These are phyloP conservation scores for Conus canariensis DNA, from an alignment of 2,888 invertebrate genomes.

Conservation along the genomic window DNA sequence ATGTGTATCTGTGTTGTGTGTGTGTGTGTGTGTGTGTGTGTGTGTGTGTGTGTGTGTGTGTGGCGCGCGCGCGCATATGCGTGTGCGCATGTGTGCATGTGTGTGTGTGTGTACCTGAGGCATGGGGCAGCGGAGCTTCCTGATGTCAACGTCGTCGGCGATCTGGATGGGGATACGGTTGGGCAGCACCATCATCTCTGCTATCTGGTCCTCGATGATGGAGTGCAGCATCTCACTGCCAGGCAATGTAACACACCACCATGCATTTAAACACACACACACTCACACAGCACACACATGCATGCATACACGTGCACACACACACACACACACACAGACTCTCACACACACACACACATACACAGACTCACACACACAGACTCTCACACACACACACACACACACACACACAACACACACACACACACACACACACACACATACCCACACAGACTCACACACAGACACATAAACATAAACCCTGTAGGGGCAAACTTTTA, in stretches of 20 bases:
- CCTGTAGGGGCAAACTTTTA: no score
- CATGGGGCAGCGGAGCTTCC: conserved; percentile 91
- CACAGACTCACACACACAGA: not conserved
- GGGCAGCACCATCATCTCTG: conserved; percentile 95
- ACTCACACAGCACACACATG: no score
- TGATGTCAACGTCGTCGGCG: conserved; percentile 90
- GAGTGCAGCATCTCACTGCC: conserved; percentile 92
- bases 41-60: conserved; percentile 50
- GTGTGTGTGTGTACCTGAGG: conserved; percentile 84
- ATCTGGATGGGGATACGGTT: conserved; percentile 95
- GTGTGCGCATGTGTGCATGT: not conserved
- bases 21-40: no score
- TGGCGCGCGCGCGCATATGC: not conserved
- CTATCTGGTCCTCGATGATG: conserved; percentile 94
- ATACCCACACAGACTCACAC: no score
- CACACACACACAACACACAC: no score
- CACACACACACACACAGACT: no score
- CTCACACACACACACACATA: not conserved
- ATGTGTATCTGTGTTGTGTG: no score
- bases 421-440: no score
- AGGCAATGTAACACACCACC: not conserved
- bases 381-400: not conserved
- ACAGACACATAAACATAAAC: no score
- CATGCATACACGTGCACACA: no score
- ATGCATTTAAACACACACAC: no score